Percentiles rank a stretch among this genome's conserved stretches.
phyloP scores from a whole-genome alignment of 2,888 invertebrate species.

The Morpho helenor region DNA sequence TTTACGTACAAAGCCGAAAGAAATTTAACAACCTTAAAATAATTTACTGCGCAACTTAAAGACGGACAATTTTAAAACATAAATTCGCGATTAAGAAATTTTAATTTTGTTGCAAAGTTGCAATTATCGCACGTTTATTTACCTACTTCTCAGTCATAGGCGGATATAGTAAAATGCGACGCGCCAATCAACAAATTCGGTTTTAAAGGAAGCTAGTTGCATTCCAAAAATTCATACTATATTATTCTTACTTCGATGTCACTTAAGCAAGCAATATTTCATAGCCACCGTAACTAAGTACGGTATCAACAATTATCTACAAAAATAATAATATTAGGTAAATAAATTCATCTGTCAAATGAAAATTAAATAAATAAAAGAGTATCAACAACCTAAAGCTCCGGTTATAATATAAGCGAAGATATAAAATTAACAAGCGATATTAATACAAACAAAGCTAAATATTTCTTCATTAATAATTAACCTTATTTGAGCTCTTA shows the following conservation, averaged over 20 bases:
- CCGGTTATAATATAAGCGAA: conserved; percentile 17
- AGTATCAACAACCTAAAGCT: conserved; percentile 28
- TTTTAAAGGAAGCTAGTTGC: conserved; percentile 50
- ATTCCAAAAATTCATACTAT: conserved; percentile 32
- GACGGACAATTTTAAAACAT: neutral
- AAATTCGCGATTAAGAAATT: too few relatives aligned
- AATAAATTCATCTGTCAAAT: conserved; percentile 50
- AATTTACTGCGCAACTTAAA: neutral
- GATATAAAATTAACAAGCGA: neutral
- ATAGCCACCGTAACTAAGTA: conserved; percentile 43
- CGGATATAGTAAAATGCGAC: conserved; percentile 36
- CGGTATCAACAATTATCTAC: conserved; percentile 32
- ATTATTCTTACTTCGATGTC: conserved; percentile 8
- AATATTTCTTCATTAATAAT: neutral
- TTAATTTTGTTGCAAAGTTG: too few relatives aligned
- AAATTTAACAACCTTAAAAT: neutral
- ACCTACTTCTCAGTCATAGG: neutral
- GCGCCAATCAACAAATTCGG: conserved; percentile 41
- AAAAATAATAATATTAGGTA: conserved; percentile 43
- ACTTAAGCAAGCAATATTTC: conserved; percentile 40
- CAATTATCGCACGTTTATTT: neutral
- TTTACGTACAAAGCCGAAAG: too few relatives aligned
- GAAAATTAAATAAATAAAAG: conserved; percentile 48
- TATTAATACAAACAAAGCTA: conserved; percentile 2
- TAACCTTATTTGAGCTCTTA: neutral